phyloP scores from a whole-genome alignment of 2,113 vertebrate species.

The Corythaixoides concolor region DNA sequence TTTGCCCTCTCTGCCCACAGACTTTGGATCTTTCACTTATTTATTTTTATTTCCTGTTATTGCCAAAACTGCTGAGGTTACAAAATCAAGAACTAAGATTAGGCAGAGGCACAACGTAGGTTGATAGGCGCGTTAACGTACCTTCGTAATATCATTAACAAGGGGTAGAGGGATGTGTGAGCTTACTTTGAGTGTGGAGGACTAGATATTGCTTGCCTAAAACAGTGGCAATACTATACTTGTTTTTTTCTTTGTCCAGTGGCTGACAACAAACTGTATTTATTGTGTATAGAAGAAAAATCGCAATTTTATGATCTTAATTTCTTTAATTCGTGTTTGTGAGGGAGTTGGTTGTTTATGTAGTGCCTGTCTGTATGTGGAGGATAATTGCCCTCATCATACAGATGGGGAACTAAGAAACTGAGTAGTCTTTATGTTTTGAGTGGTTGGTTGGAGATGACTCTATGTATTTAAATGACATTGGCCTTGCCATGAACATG shows the following conservation, averaged over 20 bases:
- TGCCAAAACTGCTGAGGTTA: background rate
- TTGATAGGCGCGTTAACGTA: too few relatives aligned
- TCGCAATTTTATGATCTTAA: background rate
- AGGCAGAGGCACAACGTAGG: background rate
- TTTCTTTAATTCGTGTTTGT: background rate
- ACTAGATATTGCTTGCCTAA: background rate
- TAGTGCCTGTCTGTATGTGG: background rate
- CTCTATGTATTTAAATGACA: rapidly evolving
- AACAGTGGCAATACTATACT: background rate
- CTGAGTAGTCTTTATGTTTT: background rate
- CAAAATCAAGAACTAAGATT: background rate
- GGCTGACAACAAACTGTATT: background rate
- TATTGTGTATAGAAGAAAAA: background rate
- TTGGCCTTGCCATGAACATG: background rate
- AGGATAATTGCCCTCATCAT: background rate
- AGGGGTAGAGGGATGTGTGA: too few relatives aligned
- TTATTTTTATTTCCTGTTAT: too few relatives aligned
- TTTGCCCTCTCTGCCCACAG: background rate
- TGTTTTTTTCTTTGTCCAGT: too few relatives aligned
- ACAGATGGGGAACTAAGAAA: background rate
- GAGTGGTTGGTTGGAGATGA: background rate
- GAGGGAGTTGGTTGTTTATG: background rate
- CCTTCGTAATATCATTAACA: background rate
- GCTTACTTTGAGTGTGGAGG: background rate
- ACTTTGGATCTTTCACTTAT: background rate